Conservation (phyloP, 2,888 invertebrate genomes). For the Ligdia adustata region DNA sequence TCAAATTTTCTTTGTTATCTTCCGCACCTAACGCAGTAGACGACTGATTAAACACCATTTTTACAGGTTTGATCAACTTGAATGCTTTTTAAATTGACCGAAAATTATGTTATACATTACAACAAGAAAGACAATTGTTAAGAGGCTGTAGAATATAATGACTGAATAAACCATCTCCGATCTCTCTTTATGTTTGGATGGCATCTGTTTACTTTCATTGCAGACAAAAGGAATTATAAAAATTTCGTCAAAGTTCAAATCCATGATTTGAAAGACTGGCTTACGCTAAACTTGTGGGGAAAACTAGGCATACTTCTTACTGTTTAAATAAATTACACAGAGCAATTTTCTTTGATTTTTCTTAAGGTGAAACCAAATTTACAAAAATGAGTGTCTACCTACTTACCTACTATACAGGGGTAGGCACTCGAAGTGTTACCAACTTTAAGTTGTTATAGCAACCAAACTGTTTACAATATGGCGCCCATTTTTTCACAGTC, state of each 20-base stretch:
- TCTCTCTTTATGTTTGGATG: neutral
- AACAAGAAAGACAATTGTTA: neutral
- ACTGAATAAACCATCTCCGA: neutral
- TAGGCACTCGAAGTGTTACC: neutral
- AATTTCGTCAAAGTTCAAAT: neutral
- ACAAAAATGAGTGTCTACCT: neutral
- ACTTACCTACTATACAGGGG: neutral
- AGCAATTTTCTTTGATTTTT: neutral
- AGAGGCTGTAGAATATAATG: neutral
- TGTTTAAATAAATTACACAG: too few relatives aligned
- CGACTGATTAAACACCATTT: constrained; percentile 26
- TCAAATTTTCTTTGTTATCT: constrained; percentile 36
- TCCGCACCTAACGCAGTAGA: constrained; percentile 38
- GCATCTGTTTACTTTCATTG: neutral
- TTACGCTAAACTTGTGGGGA: neutral
- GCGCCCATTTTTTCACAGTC: too few relatives aligned
- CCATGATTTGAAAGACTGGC: neutral
- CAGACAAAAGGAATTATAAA: neutral
- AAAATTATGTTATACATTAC: neutral
- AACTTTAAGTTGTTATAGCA: too few relatives aligned
- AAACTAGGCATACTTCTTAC: too few relatives aligned
- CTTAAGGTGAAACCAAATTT: constrained; percentile 10
- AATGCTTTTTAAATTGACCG: constrained; percentile 24
- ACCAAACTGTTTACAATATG: too few relatives aligned
- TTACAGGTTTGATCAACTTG: constrained; percentile 38